Percentiles rank a stretch among this genome's conserved stretches.
These are phyloP conservation scores for Netelia fuscicornis DNA, from an alignment of 2,888 invertebrate genomes.

Conservation along the genomic window DNA sequence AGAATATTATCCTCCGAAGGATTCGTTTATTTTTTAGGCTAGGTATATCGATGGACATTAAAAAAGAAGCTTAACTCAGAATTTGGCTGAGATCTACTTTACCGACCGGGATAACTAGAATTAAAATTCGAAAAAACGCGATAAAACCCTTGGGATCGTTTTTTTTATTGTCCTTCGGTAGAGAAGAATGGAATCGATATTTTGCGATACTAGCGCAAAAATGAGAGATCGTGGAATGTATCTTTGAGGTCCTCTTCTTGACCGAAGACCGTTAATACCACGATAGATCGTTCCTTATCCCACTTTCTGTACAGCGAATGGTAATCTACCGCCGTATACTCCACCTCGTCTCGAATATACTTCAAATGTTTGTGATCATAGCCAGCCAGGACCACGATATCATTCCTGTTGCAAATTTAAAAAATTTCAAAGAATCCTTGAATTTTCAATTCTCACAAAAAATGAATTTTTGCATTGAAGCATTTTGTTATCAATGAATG, in stretches of 20 bases:
- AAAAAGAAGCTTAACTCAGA: too few relatives aligned
- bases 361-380: slow-evolving; percentile 75
- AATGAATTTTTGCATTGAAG: background rate
- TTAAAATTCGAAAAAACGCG: background rate
- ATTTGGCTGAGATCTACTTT: too few relatives aligned
- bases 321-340: slow-evolving; percentile 68
- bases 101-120: too few relatives aligned
- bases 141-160: background rate
- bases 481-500: background rate
- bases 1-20: too few relatives aligned
- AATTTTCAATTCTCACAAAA: slow-evolving; percentile 32
- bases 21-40: too few relatives aligned
- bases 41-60: too few relatives aligned
- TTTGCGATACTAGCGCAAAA: slow-evolving; percentile 65
- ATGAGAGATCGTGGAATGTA: slow-evolving; percentile 81
- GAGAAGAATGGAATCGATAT: too few relatives aligned
- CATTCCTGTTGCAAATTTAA: slow-evolving; percentile 66
- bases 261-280: slow-evolving; percentile 85
- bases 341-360: slow-evolving; percentile 71
- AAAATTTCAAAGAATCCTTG: slow-evolving; percentile 32
- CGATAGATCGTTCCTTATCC: slow-evolving; percentile 68
- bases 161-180: too few relatives aligned
- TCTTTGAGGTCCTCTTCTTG: slow-evolving; percentile 84
- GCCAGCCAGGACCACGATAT: slow-evolving; percentile 73
- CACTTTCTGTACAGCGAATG: slow-evolving; percentile 69